Evolutionary conservation across 2,888 invertebrate species (phyloP), one percentile per base, ranked within the genome.

Genomic region (Andricus curvator): DNA sequence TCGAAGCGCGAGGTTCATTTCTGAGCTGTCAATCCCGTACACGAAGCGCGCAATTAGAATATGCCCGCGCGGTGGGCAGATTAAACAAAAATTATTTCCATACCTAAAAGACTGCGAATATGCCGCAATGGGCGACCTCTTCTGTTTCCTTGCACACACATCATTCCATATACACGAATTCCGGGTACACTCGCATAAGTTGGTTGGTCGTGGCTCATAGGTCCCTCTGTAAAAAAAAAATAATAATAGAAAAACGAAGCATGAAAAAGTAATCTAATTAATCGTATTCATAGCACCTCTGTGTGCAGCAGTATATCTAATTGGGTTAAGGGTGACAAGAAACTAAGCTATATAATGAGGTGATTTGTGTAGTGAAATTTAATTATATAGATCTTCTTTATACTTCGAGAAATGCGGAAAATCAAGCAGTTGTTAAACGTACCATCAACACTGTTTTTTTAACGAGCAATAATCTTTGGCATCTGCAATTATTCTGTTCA

Each of bases 151-250:
- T 94, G 94, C 0, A 97, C 97, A 91, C 98, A 98, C 96, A 98
- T 97, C 98, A 98, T 98, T 67, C 98, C 98, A 90, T 97, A 98
- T 0, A 98, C 98, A 85, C 98, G 95, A 84, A 98, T 98, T 2
- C 98, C 98, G 4, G 98, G 98, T 15, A 98, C 98, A 86, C 98
- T 97, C 4, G 98, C 98, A 91, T 98, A 98, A 0, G 97, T 97
- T 20, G 98, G 98, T 91, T 98, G 98, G 91, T 98, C 97, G 92
- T 98, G 98, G 15, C 97, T 97, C 96, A 98, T 97, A 78, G 98
- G 98, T 20, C 98, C 98, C 94, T 98, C 98, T 98, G 94, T 48
- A 90, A 90, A 86, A 79, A 37, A 56, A 66, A 78, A 70, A 78
- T 22, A 5, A 77, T 67, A 13, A 65, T 20, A 56, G 29, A 56